Conservation (phyloP, 2,113 vertebrate genomes). For the Carassius gibelio region DNA sequence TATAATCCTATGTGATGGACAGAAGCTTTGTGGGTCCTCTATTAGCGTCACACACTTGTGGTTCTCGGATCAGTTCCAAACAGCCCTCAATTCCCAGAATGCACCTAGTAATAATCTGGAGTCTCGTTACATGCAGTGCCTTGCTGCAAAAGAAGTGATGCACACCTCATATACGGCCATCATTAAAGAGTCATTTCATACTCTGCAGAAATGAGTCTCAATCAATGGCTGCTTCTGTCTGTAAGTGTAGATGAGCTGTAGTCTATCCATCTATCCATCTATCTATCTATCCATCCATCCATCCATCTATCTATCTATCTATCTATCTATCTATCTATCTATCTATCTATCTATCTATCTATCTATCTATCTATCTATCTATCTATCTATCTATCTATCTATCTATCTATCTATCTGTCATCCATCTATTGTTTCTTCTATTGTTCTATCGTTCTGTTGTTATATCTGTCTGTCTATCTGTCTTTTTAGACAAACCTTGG, state of each 20-base stretch:
- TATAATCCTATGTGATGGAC: constrained; percentile 1
- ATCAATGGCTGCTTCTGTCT: not conserved
- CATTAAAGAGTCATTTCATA: not conserved
- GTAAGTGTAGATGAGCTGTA: not conserved
- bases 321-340: not conserved
- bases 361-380: too few species aligned
- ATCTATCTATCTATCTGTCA: not conserved
- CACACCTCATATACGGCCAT: not conserved
- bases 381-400: not conserved
- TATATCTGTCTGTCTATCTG: too few species aligned
- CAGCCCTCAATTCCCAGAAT: not conserved
- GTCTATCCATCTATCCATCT: not conserved
- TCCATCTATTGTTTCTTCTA: too few species aligned
- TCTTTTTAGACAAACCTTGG: too few species aligned
- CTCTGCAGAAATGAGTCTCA: not conserved
- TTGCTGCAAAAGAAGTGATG: not conserved
- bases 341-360: not conserved
- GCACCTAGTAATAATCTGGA: not conserved
- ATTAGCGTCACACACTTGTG: not conserved
- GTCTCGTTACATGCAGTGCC: not conserved
- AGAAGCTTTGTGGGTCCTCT: not conserved
- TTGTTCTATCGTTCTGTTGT: too few species aligned
- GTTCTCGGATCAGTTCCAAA: not conserved
- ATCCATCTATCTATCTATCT: not conserved
- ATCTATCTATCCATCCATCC: not conserved